Percentiles rank a stretch among this genome's conserved stretches.
phyloP scores from a whole-genome alignment of 2,888 invertebrate genomes.

The Gymnoscelis rufifasciata region DNA sequence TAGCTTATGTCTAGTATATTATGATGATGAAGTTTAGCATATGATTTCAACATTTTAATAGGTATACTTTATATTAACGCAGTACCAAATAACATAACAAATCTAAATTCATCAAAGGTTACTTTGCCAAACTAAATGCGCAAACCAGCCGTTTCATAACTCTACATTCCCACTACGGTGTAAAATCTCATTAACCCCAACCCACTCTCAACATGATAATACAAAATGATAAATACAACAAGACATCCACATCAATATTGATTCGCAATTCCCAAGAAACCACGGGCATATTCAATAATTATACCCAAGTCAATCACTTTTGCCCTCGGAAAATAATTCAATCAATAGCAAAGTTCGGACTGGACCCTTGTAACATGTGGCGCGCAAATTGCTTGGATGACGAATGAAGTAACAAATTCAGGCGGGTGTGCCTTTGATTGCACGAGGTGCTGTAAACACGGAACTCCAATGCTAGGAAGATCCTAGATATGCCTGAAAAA shows the following conservation, averaged over 20 bases:
- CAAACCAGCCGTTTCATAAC: too few relatives aligned
- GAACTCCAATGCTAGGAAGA: conserved; percentile 21
- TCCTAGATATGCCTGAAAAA: conserved; percentile 13
- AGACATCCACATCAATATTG: conserved; percentile 8
- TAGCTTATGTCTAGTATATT: too few relatives aligned
- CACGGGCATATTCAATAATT: conserved; percentile 14
- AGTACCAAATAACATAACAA: too few relatives aligned
- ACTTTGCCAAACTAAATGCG: too few relatives aligned
- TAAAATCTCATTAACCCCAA: too few relatives aligned
- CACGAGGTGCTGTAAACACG: conserved; percentile 9
- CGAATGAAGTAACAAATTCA: conserved; percentile 45
- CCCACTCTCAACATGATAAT: too few relatives aligned
- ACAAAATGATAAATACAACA: too few relatives aligned
- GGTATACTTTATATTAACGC: too few relatives aligned
- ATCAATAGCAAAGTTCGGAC: conserved; percentile 20
- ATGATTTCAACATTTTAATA: too few relatives aligned
- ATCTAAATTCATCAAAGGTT: too few relatives aligned
- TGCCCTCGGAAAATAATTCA: conserved; percentile 17
- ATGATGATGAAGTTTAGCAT: too few relatives aligned
- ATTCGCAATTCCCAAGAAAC: conserved; percentile 17
- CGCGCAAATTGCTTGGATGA: conserved; percentile 39
- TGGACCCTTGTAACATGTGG: conserved; percentile 28
- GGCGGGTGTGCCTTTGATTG: conserved; percentile 24
- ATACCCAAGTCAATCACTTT: conserved; percentile 17
- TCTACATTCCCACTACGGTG: too few relatives aligned